Base-by-base conservation (phyloP, 2,888 invertebrate species). In the Blera fallax region DNA sequence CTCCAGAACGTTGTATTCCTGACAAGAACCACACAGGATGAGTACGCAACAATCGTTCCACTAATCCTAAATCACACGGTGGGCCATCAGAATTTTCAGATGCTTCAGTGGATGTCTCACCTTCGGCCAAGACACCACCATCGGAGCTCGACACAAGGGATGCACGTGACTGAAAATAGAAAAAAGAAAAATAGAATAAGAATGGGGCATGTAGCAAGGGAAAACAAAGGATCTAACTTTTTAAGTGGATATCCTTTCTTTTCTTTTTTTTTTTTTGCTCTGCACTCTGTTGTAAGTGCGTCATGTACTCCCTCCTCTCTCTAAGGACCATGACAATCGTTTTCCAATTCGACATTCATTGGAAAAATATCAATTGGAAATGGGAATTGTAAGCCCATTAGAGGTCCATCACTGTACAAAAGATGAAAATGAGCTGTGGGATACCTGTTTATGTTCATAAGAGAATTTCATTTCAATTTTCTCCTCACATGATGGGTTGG, bases 11-110 rank as follows among this genome's bases (percentile, higher is more conserved):
- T 90, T 98, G 98, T 67, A 98, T 97, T 43, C 97, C 97, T 0
- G 98, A 97, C 85, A 98, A 94, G 92, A 97, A 98, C 99, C 99
- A 99, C 89, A 99, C 97, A 50, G 98, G 97, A 93, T 98, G 98
- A 34, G 97, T 97, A 88, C 97, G 94, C 90, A 97, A 95, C 88
- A 98, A 94, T 87, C 98, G 94, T 92, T 98, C 98, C 90, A 97
- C 94, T 87, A 97, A 93, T 21, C 96, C 95, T 90, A 97, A 96
- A 93, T 96, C 96, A 91, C 97, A 97, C 87, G 96, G 96, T 87
- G 95, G 95, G 87, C 89, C 89, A 88, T 91, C 90, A 65, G 91
- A 90, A 87, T 93, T 93, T 52, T 94, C 94, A 6, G 94, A 94
- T 88, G 94, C 94, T 90, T 94, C 94, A 29, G 94, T 94, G 88